Conservation (phyloP, 2,113 vertebrate genomes). For the Neopipo cinnamomea region DNA sequence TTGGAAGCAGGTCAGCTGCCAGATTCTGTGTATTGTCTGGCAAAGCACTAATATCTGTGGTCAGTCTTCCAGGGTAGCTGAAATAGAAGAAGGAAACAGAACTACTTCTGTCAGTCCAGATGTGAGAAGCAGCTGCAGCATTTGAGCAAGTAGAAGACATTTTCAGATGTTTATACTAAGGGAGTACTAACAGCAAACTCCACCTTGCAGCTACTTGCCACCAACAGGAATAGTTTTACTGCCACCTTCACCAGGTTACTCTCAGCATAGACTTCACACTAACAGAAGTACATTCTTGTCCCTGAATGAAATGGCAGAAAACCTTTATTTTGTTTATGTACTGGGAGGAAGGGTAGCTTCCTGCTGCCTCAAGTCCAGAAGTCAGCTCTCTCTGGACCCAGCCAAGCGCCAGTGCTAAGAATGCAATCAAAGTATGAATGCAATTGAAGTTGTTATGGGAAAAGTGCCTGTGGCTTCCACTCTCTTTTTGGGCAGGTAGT, state of each 20-base stretch:
- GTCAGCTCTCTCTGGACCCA: neutral
- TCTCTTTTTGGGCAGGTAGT: neutral
- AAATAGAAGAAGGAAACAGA: neutral
- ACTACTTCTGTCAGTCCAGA: neutral
- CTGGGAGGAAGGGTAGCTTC: neutral
- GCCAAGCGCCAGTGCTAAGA: neutral
- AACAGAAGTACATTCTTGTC: neutral
- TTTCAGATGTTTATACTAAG: neutral
- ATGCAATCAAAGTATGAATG: neutral
- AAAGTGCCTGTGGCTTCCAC: neutral
- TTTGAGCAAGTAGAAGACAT: neutral
- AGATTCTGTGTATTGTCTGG: neutral
- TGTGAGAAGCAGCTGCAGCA: neutral
- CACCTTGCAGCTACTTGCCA: neutral
- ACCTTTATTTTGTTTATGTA: neutral
- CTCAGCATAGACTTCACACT: neutral
- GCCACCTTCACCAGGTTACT: neutral
- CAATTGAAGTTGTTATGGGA: neutral
- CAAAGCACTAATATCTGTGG: neutral
- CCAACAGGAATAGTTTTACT: neutral
- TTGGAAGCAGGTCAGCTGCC: neutral
- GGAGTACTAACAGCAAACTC: neutral
- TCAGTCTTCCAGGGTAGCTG: neutral
- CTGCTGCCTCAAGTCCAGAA: neutral
- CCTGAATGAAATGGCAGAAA: neutral